Evolutionary conservation across 2,113 vertebrate genomes (phyloP).

Genomic region (Paramisgurnus dabryanus): DNA sequence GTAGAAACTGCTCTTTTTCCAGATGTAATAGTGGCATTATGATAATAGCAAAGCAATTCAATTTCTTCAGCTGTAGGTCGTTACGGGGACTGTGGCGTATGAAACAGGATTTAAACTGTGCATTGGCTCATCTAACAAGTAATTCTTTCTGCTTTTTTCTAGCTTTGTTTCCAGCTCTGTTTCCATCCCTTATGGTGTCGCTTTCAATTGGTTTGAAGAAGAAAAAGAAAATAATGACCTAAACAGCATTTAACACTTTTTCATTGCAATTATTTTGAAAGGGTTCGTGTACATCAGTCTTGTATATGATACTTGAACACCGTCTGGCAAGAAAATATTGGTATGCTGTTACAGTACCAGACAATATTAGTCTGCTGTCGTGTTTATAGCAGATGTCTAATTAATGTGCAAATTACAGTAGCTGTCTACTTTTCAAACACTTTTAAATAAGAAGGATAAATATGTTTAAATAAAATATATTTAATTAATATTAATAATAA

Average conservation of each 20-base stretch:
- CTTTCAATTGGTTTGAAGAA: constrained; percentile 42
- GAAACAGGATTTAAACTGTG: constrained; percentile 48
- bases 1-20: constrained; percentile 30
- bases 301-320: background rate
- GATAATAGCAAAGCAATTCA: constrained; percentile 49
- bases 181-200: constrained; percentile 24
- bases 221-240: constrained; percentile 40
- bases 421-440: constrained; percentile 4
- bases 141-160: constrained; percentile 39
- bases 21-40: constrained; percentile 51
- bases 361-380: constrained; percentile 4
- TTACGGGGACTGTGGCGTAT: constrained; percentile 31
- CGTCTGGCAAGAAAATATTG: background rate
- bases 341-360: constrained; percentile 6
- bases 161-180: background rate
- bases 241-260: constrained; percentile 14
- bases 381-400: background rate
- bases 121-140: constrained; percentile 29
- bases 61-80: constrained; percentile 42
- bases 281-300: background rate
- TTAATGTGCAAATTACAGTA: background rate
- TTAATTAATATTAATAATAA: background rate
- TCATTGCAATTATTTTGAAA: constrained; percentile 3
- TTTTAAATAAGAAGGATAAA: background rate
- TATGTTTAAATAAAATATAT: too few relatives aligned